Evolutionary conservation across 2,113 vertebrate genomes (phyloP).

Genomic region (Callipepla squamata): DNA sequence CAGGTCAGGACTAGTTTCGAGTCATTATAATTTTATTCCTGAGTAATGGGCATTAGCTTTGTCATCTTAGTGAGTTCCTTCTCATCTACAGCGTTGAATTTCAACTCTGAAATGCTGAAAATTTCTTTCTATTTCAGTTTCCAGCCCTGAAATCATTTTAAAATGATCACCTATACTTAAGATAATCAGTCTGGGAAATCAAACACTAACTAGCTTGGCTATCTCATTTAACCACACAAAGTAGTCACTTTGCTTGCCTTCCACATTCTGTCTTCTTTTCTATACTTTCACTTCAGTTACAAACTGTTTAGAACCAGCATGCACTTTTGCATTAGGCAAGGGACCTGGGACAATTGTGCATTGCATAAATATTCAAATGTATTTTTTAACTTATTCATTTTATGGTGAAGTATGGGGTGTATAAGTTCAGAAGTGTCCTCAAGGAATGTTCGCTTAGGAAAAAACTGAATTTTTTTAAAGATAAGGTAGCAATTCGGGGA

Average conservation of each 20-base stretch:
- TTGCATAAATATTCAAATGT: not conserved
- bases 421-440: not conserved
- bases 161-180: not conserved
- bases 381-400: not conserved
- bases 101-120: not conserved
- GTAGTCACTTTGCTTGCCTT: not conserved
- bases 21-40: not conserved
- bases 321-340: not conserved
- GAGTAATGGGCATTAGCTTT: not conserved
- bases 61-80: not conserved
- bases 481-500: not conserved
- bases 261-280: not conserved
- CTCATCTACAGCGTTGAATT: not conserved
- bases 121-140: not conserved
- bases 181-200: not conserved
- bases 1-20: not conserved
- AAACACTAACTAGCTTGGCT: not conserved
- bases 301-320: not conserved
- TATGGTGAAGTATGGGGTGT: not conserved
- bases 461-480: not conserved
- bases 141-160: not conserved
- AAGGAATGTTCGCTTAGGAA: not conserved
- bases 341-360: not conserved
- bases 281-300: not conserved
- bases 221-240: not conserved